A percentile compares a stretch with the other conserved stretches of the same genome.
These are phyloP conservation scores for Caenorhabditis brenneri DNA, from an alignment of 1,140 invertebrate species.

Conservation along the genomic window DNA sequence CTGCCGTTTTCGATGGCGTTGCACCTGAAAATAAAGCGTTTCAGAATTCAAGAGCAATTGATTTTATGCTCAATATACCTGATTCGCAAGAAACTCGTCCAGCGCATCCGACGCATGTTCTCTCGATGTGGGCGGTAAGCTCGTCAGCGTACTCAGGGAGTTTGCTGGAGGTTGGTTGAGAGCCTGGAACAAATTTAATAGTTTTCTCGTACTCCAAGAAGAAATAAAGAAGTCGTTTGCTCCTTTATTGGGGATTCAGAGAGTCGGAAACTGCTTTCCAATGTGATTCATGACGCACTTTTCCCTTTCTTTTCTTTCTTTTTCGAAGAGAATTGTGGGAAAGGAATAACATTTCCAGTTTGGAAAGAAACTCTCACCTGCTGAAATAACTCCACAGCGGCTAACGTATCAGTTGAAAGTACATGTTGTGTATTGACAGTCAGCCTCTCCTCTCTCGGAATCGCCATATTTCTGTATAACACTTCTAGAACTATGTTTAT, in stretches of 20 bases:
- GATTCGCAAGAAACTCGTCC: constrained; percentile 4
- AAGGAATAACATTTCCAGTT: too few relatives aligned
- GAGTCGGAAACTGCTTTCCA: too few relatives aligned
- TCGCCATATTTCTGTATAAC: constrained; percentile 44
- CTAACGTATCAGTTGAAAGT: constrained; percentile 4
- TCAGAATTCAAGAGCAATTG: too few relatives aligned
- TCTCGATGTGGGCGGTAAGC: not conserved
- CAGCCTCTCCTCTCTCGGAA: constrained; percentile 45
- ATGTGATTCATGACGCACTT: too few relatives aligned
- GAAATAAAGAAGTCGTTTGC: too few relatives aligned
- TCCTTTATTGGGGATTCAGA: too few relatives aligned
- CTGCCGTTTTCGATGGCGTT: constrained; percentile 63
- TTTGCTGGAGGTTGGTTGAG: not conserved
- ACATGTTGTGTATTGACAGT: constrained; percentile 9
- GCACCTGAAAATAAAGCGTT: too few relatives aligned
- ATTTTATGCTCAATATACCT: not conserved
- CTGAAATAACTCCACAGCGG: constrained; percentile 62
- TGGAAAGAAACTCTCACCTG: constrained; percentile 60
- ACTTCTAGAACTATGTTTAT: constrained; percentile 45
- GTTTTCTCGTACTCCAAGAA: too few relatives aligned
- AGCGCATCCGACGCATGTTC: not conserved
- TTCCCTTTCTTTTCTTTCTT: too few relatives aligned
- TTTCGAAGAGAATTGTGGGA: too few relatives aligned
- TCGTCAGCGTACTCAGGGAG: not conserved
- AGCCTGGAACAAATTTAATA: constrained; percentile 13